Conservation (phyloP, 2,113 vertebrate species). For the Dicerorhinus sumatrensis region DNA sequence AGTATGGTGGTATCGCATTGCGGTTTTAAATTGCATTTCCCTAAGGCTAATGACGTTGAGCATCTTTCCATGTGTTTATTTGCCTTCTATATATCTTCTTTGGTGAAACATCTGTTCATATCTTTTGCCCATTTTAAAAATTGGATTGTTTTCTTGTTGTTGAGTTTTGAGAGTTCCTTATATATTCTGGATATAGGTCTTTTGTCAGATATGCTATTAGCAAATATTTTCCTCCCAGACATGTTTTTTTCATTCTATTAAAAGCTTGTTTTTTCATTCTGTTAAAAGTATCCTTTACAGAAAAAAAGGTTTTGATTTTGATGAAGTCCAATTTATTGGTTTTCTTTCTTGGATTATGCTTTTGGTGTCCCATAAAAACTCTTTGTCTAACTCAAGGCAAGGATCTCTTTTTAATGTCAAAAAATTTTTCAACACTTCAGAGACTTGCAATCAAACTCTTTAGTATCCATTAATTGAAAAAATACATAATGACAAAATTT, state of each 20-base stretch:
- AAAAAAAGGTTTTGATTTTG: background rate
- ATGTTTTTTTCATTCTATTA: background rate
- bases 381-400: background rate
- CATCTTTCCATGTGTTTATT: background rate
- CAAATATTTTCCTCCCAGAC: background rate
- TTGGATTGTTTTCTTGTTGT: background rate
- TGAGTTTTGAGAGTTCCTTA: background rate
- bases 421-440: background rate
- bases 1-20: background rate
- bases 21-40: background rate
- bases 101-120: background rate
- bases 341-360: background rate
- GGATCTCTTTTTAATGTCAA: background rate
- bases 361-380: background rate
- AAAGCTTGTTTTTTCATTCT: background rate
- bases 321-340: background rate
- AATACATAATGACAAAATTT: background rate
- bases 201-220: background rate
- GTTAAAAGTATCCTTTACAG: background rate
- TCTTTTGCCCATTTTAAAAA: background rate
- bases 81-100: background rate
- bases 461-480: conserved; percentile 5
- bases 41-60: background rate
- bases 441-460: background rate
- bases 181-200: background rate